Evolutionary conservation across 2,797 vertebrate genomes (phyloP).

Genomic region (Tapera naevia): DNA sequence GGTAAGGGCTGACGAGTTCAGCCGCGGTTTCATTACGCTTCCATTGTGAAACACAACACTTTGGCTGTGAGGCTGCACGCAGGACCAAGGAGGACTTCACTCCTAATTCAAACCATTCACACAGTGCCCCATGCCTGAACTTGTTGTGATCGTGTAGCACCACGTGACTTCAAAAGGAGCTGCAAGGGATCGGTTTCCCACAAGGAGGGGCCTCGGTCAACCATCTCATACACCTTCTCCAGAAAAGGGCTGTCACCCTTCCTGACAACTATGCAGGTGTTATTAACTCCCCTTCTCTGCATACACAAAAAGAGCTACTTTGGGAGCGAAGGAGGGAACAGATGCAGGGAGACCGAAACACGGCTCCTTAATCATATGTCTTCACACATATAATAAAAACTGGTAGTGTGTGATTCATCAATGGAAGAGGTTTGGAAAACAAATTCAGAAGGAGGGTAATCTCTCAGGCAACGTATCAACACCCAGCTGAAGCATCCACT

Average conservation of each 20-base stretch:
- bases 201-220: constrained; percentile 26
- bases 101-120: background rate
- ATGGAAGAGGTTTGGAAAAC: constrained; percentile 66
- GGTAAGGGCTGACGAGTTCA: background rate
- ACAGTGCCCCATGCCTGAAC: constrained; percentile 32
- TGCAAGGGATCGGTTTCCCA: constrained; percentile 2
- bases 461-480: constrained; percentile 67
- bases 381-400: constrained; percentile 68
- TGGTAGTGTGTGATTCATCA: constrained; percentile 66
- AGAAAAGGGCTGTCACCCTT: background rate
- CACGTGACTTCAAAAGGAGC: constrained; percentile 18
- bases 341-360: background rate
- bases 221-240: background rate
- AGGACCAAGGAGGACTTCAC: background rate
- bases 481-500: constrained; percentile 73
- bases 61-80: background rate
- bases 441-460: constrained; percentile 60
- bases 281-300: background rate
- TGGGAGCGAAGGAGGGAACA: fast-evolving
- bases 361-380: constrained; percentile 40
- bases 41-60: background rate
- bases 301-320: background rate
- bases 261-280: background rate
- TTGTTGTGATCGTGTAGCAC: background rate
- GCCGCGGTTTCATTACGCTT: background rate